Evolutionary conservation across 2,888 invertebrate genomes (phyloP).

Genomic region (Cephus sareptanus): DNA sequence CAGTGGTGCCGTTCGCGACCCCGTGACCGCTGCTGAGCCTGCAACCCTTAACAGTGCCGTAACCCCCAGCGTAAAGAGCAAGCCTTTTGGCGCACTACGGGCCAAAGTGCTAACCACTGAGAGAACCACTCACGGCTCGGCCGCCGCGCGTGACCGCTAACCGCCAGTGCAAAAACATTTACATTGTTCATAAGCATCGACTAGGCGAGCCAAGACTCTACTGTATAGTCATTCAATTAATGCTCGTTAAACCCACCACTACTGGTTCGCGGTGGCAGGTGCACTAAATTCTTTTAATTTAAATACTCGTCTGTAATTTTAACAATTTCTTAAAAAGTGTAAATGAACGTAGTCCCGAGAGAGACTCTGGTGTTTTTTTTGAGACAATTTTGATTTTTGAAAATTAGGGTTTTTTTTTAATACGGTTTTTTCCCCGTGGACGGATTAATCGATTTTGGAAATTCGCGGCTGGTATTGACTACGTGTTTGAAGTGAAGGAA

Average conservation of each 20-base stretch:
- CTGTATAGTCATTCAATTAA: not conserved
- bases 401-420: not conserved
- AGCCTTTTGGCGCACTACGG: not conserved
- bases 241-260: not conserved
- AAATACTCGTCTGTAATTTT: not conserved
- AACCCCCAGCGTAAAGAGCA: not conserved
- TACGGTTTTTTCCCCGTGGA: not conserved
- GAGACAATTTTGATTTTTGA: too few species aligned
- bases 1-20: conserved; percentile 20
- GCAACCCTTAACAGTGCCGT: conserved; percentile 2
- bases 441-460: not conserved
- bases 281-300: not conserved
- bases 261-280: not conserved
- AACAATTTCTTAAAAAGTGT: too few species aligned
- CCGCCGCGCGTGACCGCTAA: conserved; percentile 15
- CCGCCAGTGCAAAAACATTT: conserved; percentile 14
- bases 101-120: not conserved
- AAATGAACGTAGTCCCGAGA: too few species aligned
- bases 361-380: too few species aligned
- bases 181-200: conserved; percentile 8
- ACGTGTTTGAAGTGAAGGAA: not conserved
- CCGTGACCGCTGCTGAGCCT: conserved; percentile 21
- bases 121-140: not conserved
- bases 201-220: not conserved
- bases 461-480: not conserved